Percentiles rank a stretch among this genome's conserved stretches.
Evolutionary conservation across 2,797 vertebrate genomes (phyloP).

Genomic region (Cossypha niveicapilla): DNA sequence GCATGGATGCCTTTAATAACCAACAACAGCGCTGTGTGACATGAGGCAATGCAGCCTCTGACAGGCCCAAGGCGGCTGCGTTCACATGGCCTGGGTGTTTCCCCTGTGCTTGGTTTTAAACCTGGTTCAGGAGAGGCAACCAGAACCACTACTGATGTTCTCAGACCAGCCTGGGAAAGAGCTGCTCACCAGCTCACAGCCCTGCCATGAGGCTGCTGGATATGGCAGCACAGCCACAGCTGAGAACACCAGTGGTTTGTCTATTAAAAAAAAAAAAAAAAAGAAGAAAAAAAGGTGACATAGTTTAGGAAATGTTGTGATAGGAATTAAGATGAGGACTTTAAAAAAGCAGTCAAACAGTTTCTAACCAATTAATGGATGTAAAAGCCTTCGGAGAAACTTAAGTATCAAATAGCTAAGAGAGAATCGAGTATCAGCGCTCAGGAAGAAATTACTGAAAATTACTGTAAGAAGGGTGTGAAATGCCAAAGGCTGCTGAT

Average conservation of each 20-base stretch:
- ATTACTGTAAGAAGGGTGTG: not conserved
- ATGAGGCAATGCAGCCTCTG: rapidly evolving
- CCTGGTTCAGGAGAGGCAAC: not conserved
- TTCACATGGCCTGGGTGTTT: rapidly evolving
- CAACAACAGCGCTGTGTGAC: not conserved
- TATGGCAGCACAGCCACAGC: not conserved
- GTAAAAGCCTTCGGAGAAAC: not conserved
- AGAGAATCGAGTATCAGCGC: not conserved
- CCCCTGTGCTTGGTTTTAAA: not conserved
- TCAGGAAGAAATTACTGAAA: not conserved
- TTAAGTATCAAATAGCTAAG: not conserved
- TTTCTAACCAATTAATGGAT: not conserved
- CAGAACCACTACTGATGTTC: not conserved
- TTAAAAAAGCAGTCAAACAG: not conserved
- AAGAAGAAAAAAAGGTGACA: not conserved
- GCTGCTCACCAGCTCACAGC: not conserved
- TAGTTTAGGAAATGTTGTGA: not conserved
- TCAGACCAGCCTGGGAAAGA: not conserved
- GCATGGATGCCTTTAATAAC: not conserved
- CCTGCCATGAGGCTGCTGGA: not conserved
- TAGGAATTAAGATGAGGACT: not conserved
- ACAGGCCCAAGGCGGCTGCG: rapidly evolving
- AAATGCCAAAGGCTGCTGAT: not conserved
- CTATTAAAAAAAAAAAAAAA: not conserved
- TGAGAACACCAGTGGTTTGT: not conserved